Conservation (phyloP, 2,113 vertebrate species). For the Phocoena phocoena region DNA sequence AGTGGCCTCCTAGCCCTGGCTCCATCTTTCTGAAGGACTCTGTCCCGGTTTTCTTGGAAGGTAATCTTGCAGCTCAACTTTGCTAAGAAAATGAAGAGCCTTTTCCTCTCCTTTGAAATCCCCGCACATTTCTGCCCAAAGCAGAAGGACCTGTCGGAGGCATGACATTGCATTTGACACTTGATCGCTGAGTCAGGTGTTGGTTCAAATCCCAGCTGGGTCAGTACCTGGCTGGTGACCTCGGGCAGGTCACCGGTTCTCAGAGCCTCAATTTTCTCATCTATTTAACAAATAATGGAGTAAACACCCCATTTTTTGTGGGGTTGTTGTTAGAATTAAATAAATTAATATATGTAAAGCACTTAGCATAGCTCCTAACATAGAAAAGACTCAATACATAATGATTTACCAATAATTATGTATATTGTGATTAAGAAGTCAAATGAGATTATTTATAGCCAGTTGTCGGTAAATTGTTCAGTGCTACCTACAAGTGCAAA, state of each 20-base stretch:
- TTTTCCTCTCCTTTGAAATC: background rate
- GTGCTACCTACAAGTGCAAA: background rate
- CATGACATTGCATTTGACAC: rapidly evolving
- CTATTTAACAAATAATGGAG: background rate
- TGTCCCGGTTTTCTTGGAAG: slow-evolving; percentile 21
- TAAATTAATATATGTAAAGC: background rate
- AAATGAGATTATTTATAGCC: background rate
- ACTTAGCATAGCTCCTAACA: background rate
- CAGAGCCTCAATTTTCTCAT: background rate
- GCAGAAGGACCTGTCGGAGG: background rate
- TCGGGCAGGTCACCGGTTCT: background rate
- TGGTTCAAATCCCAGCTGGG: background rate
- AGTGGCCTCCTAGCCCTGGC: background rate
- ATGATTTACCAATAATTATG: background rate
- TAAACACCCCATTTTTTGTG: background rate
- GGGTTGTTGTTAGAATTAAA: background rate
- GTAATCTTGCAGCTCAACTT: background rate
- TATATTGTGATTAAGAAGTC: background rate
- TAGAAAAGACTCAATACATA: background rate
- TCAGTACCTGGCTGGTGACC: background rate
- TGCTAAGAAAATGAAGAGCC: background rate
- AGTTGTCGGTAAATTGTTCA: background rate
- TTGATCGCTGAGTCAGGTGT: background rate
- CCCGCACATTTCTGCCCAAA: rapidly evolving
- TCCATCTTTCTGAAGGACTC: background rate